Percentiles rank a stretch among this genome's conserved stretches.
phyloP scores from a whole-genome alignment of 2,113 vertebrate genomes.

The Channa argus region DNA sequence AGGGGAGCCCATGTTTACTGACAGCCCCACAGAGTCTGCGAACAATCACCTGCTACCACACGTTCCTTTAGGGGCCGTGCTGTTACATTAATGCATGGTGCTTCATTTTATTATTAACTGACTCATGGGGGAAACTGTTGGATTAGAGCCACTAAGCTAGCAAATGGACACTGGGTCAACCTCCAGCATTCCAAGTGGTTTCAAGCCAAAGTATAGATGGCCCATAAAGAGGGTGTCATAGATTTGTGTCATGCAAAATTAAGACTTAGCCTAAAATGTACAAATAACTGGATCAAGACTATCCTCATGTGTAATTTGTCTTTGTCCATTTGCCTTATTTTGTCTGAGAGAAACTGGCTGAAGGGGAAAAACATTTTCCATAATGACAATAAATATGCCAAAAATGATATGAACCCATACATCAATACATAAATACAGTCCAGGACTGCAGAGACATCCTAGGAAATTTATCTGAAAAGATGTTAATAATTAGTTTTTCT shows the following conservation, averaged over 20 bases:
- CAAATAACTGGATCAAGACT: constrained; percentile 54
- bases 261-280: constrained; percentile 61
- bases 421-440: constrained; percentile 29
- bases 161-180: constrained; percentile 76
- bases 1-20: constrained; percentile 81
- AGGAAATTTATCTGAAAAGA: constrained; percentile 26
- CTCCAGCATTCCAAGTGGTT: constrained; percentile 75
- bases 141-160: constrained; percentile 63
- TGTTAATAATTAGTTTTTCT: constrained; percentile 12
- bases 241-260: constrained; percentile 54
- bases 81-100: constrained; percentile 82
- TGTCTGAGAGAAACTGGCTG: not conserved
- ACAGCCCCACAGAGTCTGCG: constrained; percentile 74
- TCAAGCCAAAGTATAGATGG: constrained; percentile 68
- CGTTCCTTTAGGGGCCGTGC: constrained; percentile 71
- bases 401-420: constrained; percentile 11
- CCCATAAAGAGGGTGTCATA: constrained; percentile 38
- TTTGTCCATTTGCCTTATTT: constrained; percentile 21
- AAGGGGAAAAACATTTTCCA: not conserved
- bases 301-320: constrained; percentile 35
- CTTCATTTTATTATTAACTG: constrained; percentile 82
- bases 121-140: constrained; percentile 71
- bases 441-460: constrained; percentile 2
- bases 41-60: constrained; percentile 78
- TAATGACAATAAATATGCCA: constrained; percentile 3